Evolutionary conservation across 2,797 vertebrate genomes (phyloP).

Genomic region (Taeniopygia guttata): DNA sequence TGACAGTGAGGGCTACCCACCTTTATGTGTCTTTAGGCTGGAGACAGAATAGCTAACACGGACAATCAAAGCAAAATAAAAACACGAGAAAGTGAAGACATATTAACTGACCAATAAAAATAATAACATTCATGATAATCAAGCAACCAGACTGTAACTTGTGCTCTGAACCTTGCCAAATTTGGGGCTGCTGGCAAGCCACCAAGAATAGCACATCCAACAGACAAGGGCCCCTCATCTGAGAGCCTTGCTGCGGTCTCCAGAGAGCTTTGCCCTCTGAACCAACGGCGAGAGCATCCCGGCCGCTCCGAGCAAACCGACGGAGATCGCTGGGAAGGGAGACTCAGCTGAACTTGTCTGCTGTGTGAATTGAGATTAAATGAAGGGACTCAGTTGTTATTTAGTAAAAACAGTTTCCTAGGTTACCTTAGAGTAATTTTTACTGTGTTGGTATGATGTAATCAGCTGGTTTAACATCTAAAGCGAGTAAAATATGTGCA

Average conservation of each 20-base stretch:
- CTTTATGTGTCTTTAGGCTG: neutral
- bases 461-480: conserved; percentile 60
- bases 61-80: conserved; percentile 16
- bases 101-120: conserved; percentile 26
- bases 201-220: conserved; percentile 56
- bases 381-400: conserved; percentile 48
- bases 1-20: neutral
- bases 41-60: neutral
- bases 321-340: neutral
- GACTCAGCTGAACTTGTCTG: neutral
- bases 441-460: conserved; percentile 62
- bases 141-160: neutral
- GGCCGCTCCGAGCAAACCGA: neutral
- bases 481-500: conserved; percentile 36
- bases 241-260: conserved; percentile 14
- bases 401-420: conserved; percentile 72
- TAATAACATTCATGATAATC: conserved; percentile 40
- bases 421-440: conserved; percentile 63
- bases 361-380: conserved; percentile 48
- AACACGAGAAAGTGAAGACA: conserved; percentile 3
- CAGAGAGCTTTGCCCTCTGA: neutral
- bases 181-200: conserved; percentile 48
- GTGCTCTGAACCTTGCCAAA: conserved; percentile 53
- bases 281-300: neutral
- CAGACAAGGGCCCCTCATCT: conserved; percentile 57